Evolutionary conservation across 2,797 vertebrate species (phyloP).

Genomic region (Oreortyx pictus): DNA sequence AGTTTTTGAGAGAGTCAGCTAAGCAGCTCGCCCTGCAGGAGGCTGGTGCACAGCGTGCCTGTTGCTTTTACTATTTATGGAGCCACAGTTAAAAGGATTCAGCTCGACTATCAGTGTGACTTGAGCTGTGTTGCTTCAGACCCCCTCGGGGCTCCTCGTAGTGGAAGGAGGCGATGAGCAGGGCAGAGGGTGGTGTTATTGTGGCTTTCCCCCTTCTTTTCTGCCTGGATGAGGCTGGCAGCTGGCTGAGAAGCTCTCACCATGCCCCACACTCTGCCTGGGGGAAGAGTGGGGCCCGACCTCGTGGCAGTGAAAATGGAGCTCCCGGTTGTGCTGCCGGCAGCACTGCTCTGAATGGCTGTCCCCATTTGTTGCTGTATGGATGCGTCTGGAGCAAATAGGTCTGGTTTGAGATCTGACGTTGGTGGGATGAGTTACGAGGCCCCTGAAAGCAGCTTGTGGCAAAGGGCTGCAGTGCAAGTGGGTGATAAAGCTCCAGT

Average conservation of each 20-base stretch:
- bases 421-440: neutral
- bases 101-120: neutral
- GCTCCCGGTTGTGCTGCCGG: neutral
- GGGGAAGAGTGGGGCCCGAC: fast-evolving
- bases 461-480: neutral
- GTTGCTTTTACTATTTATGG: neutral
- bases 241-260: neutral
- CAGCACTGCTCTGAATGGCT: neutral
- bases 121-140: neutral
- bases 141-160: neutral
- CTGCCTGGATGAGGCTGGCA: neutral
- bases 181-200: neutral
- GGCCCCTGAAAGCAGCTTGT: neutral
- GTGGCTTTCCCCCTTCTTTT: neutral
- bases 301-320: neutral
- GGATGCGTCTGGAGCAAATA: neutral
- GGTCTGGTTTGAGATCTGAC: neutral
- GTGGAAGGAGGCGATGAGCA: neutral
- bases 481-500: fast-evolving
- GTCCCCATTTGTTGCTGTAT: neutral
- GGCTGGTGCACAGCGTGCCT: neutral
- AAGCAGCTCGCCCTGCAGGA: neutral
- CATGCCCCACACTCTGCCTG: neutral
- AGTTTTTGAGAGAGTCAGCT: neutral
- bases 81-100: neutral